Conservation (phyloP, 1,140 invertebrate genomes). For the Argopecten irradians region DNA sequence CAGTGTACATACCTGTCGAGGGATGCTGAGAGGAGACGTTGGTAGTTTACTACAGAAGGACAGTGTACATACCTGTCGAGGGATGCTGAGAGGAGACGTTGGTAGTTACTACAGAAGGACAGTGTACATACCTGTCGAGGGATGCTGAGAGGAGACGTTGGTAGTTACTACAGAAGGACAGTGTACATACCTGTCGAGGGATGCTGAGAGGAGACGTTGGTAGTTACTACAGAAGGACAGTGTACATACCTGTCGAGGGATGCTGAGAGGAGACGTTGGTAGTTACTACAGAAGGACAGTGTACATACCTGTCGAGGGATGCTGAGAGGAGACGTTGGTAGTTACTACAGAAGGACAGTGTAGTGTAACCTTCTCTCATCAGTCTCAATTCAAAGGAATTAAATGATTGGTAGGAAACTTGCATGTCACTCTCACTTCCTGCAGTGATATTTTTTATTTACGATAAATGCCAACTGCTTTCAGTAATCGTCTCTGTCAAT, state of each 20-base stretch:
- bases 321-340: constrained; percentile 91
- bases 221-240: too few species aligned
- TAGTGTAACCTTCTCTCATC: constrained; percentile 79
- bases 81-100: too few species aligned
- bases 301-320: constrained; percentile 86
- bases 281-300: too few species aligned
- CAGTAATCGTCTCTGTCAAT: not conserved
- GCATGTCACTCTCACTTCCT: not conserved
- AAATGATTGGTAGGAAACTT: not conserved
- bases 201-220: constrained; percentile 90
- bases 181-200: constrained; percentile 85
- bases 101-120: too few species aligned
- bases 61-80: too few species aligned
- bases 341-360: constrained; percentile 83
- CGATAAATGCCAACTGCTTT: not conserved
- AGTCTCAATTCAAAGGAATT: constrained; percentile 10
- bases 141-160: too few species aligned
- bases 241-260: constrained; percentile 86
- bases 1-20: too few species aligned
- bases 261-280: constrained; percentile 89
- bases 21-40: too few species aligned
- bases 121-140: too few species aligned
- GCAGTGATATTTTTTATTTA: not conserved
- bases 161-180: too few species aligned
- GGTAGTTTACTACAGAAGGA: too few species aligned